Conservation (phyloP, 2,113 vertebrate species). For the Notothenia rossii region DNA sequence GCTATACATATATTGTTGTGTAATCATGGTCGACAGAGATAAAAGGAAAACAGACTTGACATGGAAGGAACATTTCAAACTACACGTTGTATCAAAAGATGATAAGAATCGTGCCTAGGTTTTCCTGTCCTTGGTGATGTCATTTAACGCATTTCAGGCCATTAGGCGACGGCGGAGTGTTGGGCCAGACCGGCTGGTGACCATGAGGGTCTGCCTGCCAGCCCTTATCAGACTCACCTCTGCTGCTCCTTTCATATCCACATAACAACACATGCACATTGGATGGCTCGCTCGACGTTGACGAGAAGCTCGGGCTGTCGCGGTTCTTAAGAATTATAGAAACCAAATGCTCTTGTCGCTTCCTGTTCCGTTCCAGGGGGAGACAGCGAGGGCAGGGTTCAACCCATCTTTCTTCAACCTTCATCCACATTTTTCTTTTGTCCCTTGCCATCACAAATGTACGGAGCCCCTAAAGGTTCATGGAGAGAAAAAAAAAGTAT, state of each 20-base stretch:
- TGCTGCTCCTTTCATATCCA: slow-evolving; percentile 8
- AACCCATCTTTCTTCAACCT: slow-evolving; percentile 1
- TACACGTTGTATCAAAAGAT: slow-evolving; percentile 55
- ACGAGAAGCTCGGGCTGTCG: slow-evolving; percentile 34
- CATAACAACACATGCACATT: slow-evolving; percentile 14
- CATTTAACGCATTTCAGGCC: slow-evolving; percentile 16
- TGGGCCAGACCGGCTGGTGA: not conserved
- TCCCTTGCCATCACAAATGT: not conserved
- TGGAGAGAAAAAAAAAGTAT: no score
- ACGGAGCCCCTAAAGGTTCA: no score
- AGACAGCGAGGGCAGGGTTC: slow-evolving; percentile 20
- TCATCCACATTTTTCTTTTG: not conserved
- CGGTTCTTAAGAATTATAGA: slow-evolving; percentile 63
- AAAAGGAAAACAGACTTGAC: not conserved
- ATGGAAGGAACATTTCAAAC: slow-evolving; percentile 29
- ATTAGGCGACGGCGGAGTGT: slow-evolving; percentile 43
- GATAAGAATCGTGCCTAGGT: not conserved
- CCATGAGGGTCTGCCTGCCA: no score
- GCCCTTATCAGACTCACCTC: slow-evolving; percentile 67
- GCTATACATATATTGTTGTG: no score
- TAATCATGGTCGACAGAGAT: not conserved
- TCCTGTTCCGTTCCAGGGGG: slow-evolving; percentile 46
- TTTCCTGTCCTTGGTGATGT: slow-evolving; percentile 39
- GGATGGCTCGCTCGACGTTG: slow-evolving; percentile 63
- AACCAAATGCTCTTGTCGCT: slow-evolving; percentile 68